These are phyloP conservation scores for Sylvilagus floridanus DNA, from an alignment of 2,797 vertebrate species.

Conservation along the genomic window DNA sequence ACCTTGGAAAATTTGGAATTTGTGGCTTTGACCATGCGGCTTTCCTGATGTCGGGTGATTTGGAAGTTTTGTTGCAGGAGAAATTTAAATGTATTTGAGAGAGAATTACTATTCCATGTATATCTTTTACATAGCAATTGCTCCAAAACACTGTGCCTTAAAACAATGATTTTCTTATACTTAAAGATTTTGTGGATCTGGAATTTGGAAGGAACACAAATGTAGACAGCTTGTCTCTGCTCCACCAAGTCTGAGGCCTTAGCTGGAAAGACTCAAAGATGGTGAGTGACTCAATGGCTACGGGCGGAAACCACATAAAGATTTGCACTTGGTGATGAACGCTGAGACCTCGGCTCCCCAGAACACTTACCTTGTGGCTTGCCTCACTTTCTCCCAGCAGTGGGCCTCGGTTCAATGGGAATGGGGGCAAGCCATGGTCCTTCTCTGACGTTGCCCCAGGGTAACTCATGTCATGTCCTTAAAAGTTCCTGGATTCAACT, in stretches of 20 bases:
- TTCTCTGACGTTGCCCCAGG: neutral
- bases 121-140: conserved; percentile 5
- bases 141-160: neutral
- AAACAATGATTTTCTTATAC: neutral
- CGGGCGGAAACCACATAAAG: neutral
- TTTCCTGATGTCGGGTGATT: neutral
- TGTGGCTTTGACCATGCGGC: neutral
- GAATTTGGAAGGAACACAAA: neutral
- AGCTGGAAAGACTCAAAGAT: neutral
- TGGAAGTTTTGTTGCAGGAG: conserved; percentile 31
- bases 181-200: neutral
- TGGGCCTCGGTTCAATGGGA: neutral
- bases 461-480: neutral
- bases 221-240: neutral
- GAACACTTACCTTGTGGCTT: neutral
- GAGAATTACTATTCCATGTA: conserved; percentile 17
- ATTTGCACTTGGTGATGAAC: neutral
- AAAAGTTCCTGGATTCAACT: neutral
- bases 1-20: neutral
- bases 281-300: neutral
- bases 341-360: neutral
- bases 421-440: neutral
- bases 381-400: neutral
- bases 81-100: neutral
- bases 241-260: conserved; percentile 3